A percentile compares a stretch with the other conserved stretches of the same genome.
phyloP scores from a whole-genome alignment of 2,797 vertebrate species.

The Pampus argenteus region DNA sequence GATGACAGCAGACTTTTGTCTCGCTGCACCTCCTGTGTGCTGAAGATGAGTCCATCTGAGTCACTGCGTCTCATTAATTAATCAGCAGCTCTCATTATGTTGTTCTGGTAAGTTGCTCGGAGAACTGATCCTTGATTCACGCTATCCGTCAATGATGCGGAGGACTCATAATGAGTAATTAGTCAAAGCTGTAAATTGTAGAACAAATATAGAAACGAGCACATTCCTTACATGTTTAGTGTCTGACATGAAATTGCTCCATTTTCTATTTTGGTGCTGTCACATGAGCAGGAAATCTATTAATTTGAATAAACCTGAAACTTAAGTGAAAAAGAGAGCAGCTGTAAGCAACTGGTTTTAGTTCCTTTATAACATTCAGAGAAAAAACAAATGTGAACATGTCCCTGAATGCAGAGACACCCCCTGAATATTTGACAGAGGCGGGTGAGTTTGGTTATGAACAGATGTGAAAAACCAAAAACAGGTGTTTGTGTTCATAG shows the following conservation, averaged over 20 bases:
- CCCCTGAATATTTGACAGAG: constrained; percentile 29
- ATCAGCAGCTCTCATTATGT: constrained; percentile 31
- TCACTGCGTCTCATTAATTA: constrained; percentile 33
- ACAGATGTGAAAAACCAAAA: constrained; percentile 33
- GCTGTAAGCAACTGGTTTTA: no score
- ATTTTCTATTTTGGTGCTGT: constrained; percentile 1
- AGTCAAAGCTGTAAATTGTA: not conserved
- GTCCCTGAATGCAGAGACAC: not conserved
- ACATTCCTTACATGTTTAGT: not conserved
- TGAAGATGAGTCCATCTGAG: constrained; percentile 15
- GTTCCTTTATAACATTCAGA: not conserved
- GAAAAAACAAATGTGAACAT: constrained; percentile 21
- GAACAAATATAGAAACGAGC: constrained; percentile 1
- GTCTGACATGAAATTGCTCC: not conserved
- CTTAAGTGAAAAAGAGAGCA: not conserved
- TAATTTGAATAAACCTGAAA: not conserved
- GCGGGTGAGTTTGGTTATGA: not conserved
- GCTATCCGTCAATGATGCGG: not conserved
- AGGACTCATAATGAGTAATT: not conserved
- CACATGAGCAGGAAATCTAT: not conserved
- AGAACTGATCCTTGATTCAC: constrained; percentile 4
- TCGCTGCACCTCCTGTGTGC: not conserved
- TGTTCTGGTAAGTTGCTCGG: constrained; percentile 18
- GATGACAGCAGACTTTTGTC: constrained; percentile 29
- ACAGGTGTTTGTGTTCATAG: constrained; percentile 47